A percentile compares a stretch with the other conserved stretches of the same genome.
These are phyloP conservation scores for Embiotoca jacksoni DNA, from an alignment of 2,113 vertebrate genomes.

Conservation along the genomic window DNA sequence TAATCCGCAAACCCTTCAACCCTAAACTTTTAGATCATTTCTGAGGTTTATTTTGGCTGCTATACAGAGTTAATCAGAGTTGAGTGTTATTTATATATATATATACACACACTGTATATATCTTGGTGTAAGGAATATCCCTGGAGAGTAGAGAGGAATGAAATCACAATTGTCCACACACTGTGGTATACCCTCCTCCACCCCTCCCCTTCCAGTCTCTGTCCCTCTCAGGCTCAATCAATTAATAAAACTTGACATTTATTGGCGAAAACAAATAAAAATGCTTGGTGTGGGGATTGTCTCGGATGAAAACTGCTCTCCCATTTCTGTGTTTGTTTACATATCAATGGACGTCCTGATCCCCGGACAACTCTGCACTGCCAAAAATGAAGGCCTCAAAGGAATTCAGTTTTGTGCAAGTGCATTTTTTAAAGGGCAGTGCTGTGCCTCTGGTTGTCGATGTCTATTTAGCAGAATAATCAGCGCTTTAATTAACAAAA, in stretches of 20 bases:
- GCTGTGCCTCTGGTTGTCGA: slow-evolving; percentile 66
- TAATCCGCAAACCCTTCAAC: slow-evolving; percentile 46
- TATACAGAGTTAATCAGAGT: slow-evolving; percentile 20
- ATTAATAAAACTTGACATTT: slow-evolving; percentile 72
- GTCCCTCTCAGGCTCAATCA: slow-evolving; percentile 50
- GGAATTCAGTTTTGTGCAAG: slow-evolving; percentile 64
- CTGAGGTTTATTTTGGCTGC: slow-evolving; percentile 13
- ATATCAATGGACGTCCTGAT: slow-evolving; percentile 57
- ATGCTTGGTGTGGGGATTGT: slow-evolving; percentile 40
- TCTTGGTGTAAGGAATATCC: slow-evolving; percentile 26
- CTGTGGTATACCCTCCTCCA: slow-evolving; percentile 8
- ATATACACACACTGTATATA: neutral
- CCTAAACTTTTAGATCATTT: slow-evolving; percentile 45
- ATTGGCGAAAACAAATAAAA: slow-evolving; percentile 56
- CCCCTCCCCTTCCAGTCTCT: slow-evolving; percentile 16
- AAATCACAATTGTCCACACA: slow-evolving; percentile 30
- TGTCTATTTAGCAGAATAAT: slow-evolving; percentile 80
- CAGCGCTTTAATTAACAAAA: slow-evolving; percentile 82
- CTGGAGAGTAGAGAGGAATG: slow-evolving; percentile 13
- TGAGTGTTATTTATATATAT: neutral
- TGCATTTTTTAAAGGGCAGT: slow-evolving; percentile 76
- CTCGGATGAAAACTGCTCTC: slow-evolving; percentile 47
- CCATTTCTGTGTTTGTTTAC: slow-evolving; percentile 66
- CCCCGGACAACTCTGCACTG: slow-evolving; percentile 18
- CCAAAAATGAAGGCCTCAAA: slow-evolving; percentile 51